These are phyloP conservation scores for Euplexia lucipara DNA, from an alignment of 2,888 invertebrate species.

Conservation along the genomic window DNA sequence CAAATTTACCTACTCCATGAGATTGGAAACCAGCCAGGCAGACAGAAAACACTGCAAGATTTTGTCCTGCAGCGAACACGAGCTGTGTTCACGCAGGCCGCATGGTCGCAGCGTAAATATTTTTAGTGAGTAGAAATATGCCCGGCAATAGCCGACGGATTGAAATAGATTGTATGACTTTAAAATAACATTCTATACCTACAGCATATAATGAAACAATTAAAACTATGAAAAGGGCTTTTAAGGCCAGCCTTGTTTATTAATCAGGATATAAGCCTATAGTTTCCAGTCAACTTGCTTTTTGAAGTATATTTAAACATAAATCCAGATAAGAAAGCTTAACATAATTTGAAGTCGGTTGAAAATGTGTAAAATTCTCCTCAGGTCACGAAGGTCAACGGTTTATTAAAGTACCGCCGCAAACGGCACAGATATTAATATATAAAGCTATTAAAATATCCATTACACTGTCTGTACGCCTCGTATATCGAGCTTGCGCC, in stretches of 20 bases:
- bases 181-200: conserved; percentile 34
- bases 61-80: conserved; percentile 24
- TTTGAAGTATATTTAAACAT: not conserved
- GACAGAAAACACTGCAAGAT: conserved; percentile 49
- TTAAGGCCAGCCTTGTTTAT: conserved; percentile 4
- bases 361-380: conserved; percentile 20
- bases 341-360: conserved; percentile 14
- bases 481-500: conserved; percentile 63
- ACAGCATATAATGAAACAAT: no score
- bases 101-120: conserved; percentile 44
- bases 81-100: conserved; percentile 33
- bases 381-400: conserved; percentile 57
- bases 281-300: not conserved
- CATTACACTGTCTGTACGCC: conserved; percentile 54
- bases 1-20: conserved; percentile 15
- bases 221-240: not conserved
- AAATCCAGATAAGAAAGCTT: conserved; percentile 21
- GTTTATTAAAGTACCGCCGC: conserved; percentile 39
- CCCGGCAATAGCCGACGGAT: conserved; percentile 25
- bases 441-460: conserved; percentile 63
- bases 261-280: not conserved
- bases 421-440: conserved; percentile 62
- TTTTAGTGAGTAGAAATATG: conserved; percentile 58
- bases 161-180: conserved; percentile 49
- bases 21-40: conserved; percentile 57